Percentiles rank a stretch among this genome's conserved stretches.
Evolutionary conservation across 1,140 invertebrate genomes (phyloP).

Genomic region (Macrostomum lignano): DNA sequence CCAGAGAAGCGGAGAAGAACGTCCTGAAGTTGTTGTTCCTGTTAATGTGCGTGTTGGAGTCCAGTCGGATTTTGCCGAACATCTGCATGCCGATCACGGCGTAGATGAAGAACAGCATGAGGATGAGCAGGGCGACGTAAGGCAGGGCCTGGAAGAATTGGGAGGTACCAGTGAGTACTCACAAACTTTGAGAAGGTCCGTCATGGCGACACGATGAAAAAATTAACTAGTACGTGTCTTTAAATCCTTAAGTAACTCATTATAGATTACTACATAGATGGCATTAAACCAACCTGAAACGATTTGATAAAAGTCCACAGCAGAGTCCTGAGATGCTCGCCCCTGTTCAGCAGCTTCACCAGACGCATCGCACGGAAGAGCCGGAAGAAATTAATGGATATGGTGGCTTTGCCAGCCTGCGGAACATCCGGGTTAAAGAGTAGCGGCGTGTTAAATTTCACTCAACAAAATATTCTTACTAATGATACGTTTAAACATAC

Average conservation of each 20-base stretch:
- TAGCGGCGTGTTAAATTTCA: too few relatives aligned
- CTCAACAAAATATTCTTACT: too few relatives aligned
- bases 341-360: constrained; percentile 79
- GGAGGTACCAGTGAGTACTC: too few relatives aligned
- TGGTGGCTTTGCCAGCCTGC: constrained; percentile 51
- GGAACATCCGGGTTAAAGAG: too few relatives aligned
- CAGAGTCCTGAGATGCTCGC: constrained; percentile 82
- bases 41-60: constrained; percentile 48
- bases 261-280: too few relatives aligned
- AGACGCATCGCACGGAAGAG: constrained; percentile 93
- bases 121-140: constrained; percentile 90
- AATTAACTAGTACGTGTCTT: too few relatives aligned
- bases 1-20: constrained; percentile 80
- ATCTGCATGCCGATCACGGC: constrained; percentile 99
- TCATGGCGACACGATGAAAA: too few relatives aligned
- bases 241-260: too few relatives aligned
- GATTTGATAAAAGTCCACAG: constrained; percentile 99
- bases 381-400: constrained; percentile 94
- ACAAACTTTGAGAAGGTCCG: too few relatives aligned
- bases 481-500: too few relatives aligned
- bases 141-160: constrained; percentile 58
- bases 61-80: constrained; percentile 71
- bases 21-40: constrained; percentile 96
- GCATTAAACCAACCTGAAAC: too few relatives aligned
- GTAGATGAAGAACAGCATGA: constrained; percentile 97